Conservation (phyloP, 1,140 invertebrate species). For the Cepaea nemoralis region DNA sequence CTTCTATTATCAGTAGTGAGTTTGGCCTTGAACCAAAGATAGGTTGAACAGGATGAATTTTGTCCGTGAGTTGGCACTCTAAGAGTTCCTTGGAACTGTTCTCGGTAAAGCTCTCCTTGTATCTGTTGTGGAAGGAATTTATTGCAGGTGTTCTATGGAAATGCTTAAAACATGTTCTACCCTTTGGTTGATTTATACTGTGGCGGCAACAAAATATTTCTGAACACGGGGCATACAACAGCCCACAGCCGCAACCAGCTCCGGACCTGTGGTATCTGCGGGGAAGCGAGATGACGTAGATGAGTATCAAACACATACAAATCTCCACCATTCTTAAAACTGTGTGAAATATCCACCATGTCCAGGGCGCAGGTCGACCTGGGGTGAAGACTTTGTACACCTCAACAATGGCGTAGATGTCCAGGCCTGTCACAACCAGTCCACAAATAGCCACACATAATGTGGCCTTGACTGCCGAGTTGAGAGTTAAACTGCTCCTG, state of each 20-base stretch:
- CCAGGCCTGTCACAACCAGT: constrained; percentile 83
- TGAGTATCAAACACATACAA: constrained; percentile 83
- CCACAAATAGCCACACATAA: constrained; percentile 86
- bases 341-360: constrained; percentile 90
- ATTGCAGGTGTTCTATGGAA: neutral
- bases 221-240: constrained; percentile 40
- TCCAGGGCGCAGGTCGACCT: constrained; percentile 77
- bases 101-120: neutral
- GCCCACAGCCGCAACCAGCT: constrained; percentile 21
- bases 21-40: constrained; percentile 12
- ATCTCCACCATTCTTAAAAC: constrained; percentile 86
- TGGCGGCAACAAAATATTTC: constrained; percentile 39
- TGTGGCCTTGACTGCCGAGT: constrained; percentile 71
- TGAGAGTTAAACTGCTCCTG: constrained; percentile 43
- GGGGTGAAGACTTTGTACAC: constrained; percentile 72
- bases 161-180: neutral
- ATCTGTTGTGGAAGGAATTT: neutral
- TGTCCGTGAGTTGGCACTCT: neutral
- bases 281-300: constrained; percentile 82
- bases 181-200: neutral
- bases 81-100: constrained; percentile 11
- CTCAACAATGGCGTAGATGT: constrained; percentile 86
- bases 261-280: constrained; percentile 47
- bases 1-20: constrained; percentile 46
- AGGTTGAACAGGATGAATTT: neutral